These are phyloP conservation scores for Aethes cnicana DNA, from an alignment of 2,888 invertebrate genomes.

Conservation along the genomic window DNA sequence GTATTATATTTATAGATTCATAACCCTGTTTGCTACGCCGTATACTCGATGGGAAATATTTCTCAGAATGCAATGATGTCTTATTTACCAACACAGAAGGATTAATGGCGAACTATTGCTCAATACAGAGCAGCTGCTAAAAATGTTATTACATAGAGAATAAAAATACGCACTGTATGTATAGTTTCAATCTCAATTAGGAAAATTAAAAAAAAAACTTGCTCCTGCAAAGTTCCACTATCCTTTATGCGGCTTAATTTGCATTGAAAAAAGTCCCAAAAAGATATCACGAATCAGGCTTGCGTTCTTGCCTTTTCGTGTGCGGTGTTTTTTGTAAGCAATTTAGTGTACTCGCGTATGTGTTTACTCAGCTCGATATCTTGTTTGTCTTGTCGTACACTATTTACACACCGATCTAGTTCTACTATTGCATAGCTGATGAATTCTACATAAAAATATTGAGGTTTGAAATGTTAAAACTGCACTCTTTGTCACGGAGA, in stretches of 20 bases:
- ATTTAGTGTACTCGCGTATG: conserved; percentile 39
- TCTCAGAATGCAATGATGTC: too few relatives aligned
- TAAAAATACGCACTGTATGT: too few relatives aligned
- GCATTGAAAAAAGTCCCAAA: conserved; percentile 19
- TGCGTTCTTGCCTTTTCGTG: conserved; percentile 20
- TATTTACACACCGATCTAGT: conserved; percentile 18
- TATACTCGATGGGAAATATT: conserved; percentile 2
- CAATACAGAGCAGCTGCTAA: too few relatives aligned
- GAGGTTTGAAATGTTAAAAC: background rate
- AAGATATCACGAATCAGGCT: conserved; percentile 25
- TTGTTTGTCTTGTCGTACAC: conserved; percentile 37
- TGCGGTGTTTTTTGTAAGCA: conserved; percentile 36
- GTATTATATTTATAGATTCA: conserved; percentile 12
- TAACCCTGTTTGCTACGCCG: conserved; percentile 4
- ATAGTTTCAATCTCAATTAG: background rate
- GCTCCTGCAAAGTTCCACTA: background rate
- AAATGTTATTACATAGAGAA: too few relatives aligned
- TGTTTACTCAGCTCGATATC: conserved; percentile 48
- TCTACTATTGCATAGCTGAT: conserved; percentile 2
- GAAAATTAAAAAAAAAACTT: background rate
- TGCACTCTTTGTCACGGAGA: conserved; percentile 3
- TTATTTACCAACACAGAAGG: too few relatives aligned
- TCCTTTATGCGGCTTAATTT: background rate
- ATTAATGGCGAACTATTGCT: too few relatives aligned
- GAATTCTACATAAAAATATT: background rate